A percentile compares a stretch with the other conserved stretches of the same genome.
phyloP scores from a whole-genome alignment of 2,888 invertebrate species.

The Acronicta psi region DNA sequence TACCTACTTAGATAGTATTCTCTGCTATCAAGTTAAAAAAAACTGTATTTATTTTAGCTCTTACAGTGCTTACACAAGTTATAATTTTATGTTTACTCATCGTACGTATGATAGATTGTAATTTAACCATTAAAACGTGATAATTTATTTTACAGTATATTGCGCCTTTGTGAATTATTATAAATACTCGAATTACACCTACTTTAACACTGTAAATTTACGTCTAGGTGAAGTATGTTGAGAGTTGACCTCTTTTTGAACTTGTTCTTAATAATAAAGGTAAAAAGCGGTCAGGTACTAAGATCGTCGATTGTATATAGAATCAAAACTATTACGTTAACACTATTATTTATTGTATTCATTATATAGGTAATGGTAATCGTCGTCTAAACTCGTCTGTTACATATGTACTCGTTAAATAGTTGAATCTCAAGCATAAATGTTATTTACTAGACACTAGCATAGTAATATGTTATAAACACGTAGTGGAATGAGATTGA shows the following conservation, averaged over 20 bases:
- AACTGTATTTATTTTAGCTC: slow-evolving; percentile 9
- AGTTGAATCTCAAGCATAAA: slow-evolving; percentile 53
- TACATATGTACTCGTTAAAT: slow-evolving; percentile 37
- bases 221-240: not conserved
- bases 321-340: slow-evolving; percentile 29
- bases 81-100: slow-evolving; percentile 12
- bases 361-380: slow-evolving; percentile 27
- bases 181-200: slow-evolving; percentile 52
- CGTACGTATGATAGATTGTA: slow-evolving; percentile 12
- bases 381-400: slow-evolving; percentile 24
- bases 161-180: slow-evolving; percentile 29
- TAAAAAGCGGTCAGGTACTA: not conserved
- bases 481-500: slow-evolving; percentile 18
- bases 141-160: slow-evolving; percentile 33
- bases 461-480: slow-evolving; percentile 20
- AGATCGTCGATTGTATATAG: slow-evolving; percentile 39
- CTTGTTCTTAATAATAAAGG: not conserved
- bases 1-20: no score
- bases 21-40: not conserved
- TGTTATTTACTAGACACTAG: slow-evolving; percentile 45
- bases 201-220: slow-evolving; percentile 32
- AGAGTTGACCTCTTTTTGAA: not conserved
- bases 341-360: slow-evolving; percentile 33
- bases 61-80: slow-evolving; percentile 23
- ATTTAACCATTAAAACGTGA: slow-evolving; percentile 43